Conservation (phyloP, 1,140 invertebrate species). For the Aphis gossypii region DNA sequence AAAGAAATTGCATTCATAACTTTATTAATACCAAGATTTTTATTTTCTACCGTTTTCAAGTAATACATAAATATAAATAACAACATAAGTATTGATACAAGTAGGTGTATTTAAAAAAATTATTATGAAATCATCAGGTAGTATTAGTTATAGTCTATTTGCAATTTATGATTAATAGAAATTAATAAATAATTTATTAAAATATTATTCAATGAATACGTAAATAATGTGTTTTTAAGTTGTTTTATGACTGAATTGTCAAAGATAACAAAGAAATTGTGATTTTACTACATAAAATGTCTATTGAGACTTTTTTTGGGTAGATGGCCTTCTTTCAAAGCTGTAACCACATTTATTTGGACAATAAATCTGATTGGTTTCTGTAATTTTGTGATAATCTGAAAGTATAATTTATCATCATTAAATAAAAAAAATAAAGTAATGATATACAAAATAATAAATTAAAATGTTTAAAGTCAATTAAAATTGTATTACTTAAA, state of each 20-base stretch:
- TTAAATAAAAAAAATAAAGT: not conserved
- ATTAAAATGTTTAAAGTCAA: not conserved
- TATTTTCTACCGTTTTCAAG: not conserved
- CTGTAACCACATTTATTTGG: slow-evolving; percentile 51
- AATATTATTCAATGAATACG: slow-evolving; percentile 61
- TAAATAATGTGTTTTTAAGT: slow-evolving; percentile 62
- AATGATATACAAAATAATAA: not conserved
- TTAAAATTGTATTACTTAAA: not conserved
- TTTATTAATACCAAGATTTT: not conserved
- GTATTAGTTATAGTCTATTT: not conserved
- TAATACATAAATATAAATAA: not conserved
- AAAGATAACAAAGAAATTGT: slow-evolving; percentile 68
- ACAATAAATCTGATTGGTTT: slow-evolving; percentile 26
- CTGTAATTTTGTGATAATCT: not conserved
- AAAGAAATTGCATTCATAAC: not conserved
- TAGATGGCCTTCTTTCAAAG: slow-evolving; percentile 61
- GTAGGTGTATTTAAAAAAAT: no score
- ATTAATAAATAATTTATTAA: not conserved
- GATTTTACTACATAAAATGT: slow-evolving; percentile 63
- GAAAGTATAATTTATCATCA: not conserved
- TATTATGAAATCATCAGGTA: not conserved
- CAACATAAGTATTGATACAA: no score
- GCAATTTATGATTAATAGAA: not conserved
- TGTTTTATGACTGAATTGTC: slow-evolving; percentile 67
- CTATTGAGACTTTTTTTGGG: slow-evolving; percentile 26